These are phyloP conservation scores for Entomobrya multifasciata DNA, from an alignment of 2,888 invertebrate species.

Conservation along the genomic window DNA sequence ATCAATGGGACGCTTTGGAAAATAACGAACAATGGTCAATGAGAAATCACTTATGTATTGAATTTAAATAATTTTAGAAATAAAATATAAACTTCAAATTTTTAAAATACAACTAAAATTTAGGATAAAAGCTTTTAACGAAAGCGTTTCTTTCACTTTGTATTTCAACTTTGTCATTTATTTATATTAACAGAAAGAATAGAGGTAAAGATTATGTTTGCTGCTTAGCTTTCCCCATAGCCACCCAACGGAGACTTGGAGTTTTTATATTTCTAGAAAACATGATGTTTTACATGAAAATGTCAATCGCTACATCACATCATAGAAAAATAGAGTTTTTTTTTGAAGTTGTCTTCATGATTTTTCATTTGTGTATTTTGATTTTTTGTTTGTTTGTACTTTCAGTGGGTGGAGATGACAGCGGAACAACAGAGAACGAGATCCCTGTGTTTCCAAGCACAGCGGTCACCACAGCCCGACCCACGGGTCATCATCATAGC, in stretches of 20 bases:
- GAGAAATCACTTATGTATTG: too few relatives aligned
- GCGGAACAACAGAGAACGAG: constrained; percentile 78
- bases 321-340: constrained; percentile 2
- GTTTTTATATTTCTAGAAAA: constrained; percentile 7
- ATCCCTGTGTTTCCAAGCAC: constrained; percentile 79
- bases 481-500: constrained; percentile 61
- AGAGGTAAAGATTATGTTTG: too few relatives aligned
- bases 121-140: too few relatives aligned
- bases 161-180: too few relatives aligned
- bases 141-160: too few relatives aligned
- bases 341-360: constrained; percentile 33
- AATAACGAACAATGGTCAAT: too few relatives aligned
- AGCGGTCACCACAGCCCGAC: constrained; percentile 71
- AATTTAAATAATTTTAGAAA: too few relatives aligned
- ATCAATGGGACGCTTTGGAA: too few relatives aligned
- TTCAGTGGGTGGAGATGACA: constrained; percentile 75
- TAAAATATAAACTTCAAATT: too few relatives aligned
- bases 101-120: too few relatives aligned
- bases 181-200: too few relatives aligned
- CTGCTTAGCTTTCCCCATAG: constrained; percentile 22
- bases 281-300: constrained; percentile 24
- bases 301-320: constrained; percentile 47
- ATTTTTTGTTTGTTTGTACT: constrained; percentile 57
- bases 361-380: constrained; percentile 12
- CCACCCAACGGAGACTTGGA: constrained; percentile 26